phyloP scores from a whole-genome alignment of 2,797 vertebrate species.

The Peromyscus eremicus region DNA sequence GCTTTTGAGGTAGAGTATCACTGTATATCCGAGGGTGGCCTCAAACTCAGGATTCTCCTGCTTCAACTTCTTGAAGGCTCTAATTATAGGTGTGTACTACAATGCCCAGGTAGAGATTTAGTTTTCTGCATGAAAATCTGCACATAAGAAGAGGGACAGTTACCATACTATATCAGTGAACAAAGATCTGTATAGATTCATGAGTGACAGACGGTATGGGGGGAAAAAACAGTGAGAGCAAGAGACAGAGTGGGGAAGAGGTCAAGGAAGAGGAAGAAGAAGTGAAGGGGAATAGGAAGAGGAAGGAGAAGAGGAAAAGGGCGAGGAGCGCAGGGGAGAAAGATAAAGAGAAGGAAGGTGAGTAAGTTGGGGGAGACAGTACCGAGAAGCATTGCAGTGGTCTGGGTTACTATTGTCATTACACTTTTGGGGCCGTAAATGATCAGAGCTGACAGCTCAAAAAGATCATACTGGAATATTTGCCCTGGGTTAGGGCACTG shows the following conservation, averaged over 20 bases:
- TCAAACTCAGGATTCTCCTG: not conserved
- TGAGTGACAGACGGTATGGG: not conserved
- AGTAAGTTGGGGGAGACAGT: too few species aligned
- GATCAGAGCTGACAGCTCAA: not conserved
- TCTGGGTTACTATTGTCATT: not conserved
- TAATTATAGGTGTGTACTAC: not conserved
- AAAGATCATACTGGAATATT: not conserved
- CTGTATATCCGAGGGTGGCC: not conserved
- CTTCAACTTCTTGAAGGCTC: not conserved
- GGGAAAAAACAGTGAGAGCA: too few species aligned
- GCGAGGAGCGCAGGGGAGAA: too few species aligned
- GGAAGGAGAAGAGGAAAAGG: too few species aligned
- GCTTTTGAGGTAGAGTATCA: not conserved
- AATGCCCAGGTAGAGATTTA: not conserved
- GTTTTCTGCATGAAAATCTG: not conserved
- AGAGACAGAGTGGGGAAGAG: not conserved
- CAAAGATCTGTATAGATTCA: not conserved
- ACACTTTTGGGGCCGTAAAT: not conserved
- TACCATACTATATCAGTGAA: not conserved
- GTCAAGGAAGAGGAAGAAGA: not conserved
- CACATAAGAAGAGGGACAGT: not conserved
- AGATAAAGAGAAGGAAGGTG: not conserved
- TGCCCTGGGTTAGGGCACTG: not conserved
- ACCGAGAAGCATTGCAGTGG: too few species aligned
- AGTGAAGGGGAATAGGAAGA: too few species aligned